phyloP scores from a whole-genome alignment of 23 tunicate species.

The Trididemnum nubilum region DNA sequence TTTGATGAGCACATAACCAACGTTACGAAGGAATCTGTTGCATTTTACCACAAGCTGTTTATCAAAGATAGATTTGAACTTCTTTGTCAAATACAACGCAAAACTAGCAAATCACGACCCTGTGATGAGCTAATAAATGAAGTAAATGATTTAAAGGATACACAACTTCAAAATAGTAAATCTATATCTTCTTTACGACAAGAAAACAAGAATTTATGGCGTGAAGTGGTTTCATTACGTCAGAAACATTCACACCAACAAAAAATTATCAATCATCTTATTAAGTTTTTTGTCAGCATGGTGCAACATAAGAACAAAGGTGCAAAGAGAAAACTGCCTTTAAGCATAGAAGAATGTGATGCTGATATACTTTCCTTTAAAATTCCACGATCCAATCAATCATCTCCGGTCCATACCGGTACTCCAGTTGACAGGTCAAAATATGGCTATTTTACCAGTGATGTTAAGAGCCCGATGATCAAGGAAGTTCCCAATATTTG shows the following conservation, averaged over 20 bases:
- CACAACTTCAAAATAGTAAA: conserved; percentile 31
- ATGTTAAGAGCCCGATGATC: background rate
- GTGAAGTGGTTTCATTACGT: conserved; percentile 75
- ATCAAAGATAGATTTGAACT: conserved; percentile 39
- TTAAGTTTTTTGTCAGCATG: conserved; percentile 70
- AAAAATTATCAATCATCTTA: conserved; percentile 78
- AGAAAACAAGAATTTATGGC: conserved; percentile 78
- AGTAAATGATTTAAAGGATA: conserved; percentile 34
- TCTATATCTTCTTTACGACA: conserved; percentile 44
- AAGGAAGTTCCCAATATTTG: background rate
- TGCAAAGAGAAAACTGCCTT: conserved; percentile 47
- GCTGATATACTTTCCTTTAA: conserved; percentile 13
- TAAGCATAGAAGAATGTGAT: conserved; percentile 31
- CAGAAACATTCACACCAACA: conserved; percentile 88
- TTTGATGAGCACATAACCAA: conserved; percentile 18
- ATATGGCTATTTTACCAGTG: background rate
- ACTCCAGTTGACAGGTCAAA: no score
- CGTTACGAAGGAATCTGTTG: conserved; percentile 42
- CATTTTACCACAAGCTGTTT: conserved; percentile 70
- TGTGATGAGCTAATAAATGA: conserved; percentile 19
- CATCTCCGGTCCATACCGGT: conserved; percentile 27
- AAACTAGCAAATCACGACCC: conserved; percentile 18
- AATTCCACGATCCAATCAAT: background rate
- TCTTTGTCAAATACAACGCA: conserved; percentile 58
- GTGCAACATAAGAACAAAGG: conserved; percentile 77